Percentiles rank a stretch among this genome's conserved stretches.
phyloP scores from a whole-genome alignment of 2,113 vertebrate genomes.

The Eulemur rufifrons region DNA sequence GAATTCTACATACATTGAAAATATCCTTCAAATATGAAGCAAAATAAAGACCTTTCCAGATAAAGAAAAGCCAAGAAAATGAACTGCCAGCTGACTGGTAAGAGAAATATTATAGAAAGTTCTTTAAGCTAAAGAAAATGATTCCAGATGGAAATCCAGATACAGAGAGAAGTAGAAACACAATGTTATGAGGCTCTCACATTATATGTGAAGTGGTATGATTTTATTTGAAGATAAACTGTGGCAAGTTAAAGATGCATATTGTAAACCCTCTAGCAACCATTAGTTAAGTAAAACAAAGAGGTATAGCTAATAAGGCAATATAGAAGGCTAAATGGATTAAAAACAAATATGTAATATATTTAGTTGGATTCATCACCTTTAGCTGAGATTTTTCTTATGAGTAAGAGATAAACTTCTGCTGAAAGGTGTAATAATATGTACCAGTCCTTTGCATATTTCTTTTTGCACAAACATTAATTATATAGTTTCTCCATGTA shows the following conservation, averaged over 20 bases:
- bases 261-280: not conserved
- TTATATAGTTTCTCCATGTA: not conserved
- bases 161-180: not conserved
- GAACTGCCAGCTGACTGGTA: not conserved
- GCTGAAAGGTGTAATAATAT: not conserved
- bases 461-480: not conserved
- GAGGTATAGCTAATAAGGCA: not conserved
- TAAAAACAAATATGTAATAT: not conserved
- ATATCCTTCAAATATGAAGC: not conserved
- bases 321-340: not conserved
- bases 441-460: not conserved
- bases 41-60: constrained; percentile 15
- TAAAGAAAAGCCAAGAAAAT: constrained; percentile 26
- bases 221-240: constrained; percentile 38
- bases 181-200: not conserved
- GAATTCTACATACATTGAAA: not conserved
- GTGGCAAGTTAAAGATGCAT: not conserved
- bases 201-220: not conserved
- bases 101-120: constrained; percentile 6
- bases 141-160: constrained; percentile 3
- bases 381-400: constrained; percentile 9
- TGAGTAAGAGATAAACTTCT: not conserved
- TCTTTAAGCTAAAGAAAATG: constrained; percentile 40
- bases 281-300: constrained; percentile 17
- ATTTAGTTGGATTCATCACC: constrained; percentile 6